Evolutionary conservation across 2,797 vertebrate genomes (phyloP).

Genomic region (Rhinophrynus dorsalis): DNA sequence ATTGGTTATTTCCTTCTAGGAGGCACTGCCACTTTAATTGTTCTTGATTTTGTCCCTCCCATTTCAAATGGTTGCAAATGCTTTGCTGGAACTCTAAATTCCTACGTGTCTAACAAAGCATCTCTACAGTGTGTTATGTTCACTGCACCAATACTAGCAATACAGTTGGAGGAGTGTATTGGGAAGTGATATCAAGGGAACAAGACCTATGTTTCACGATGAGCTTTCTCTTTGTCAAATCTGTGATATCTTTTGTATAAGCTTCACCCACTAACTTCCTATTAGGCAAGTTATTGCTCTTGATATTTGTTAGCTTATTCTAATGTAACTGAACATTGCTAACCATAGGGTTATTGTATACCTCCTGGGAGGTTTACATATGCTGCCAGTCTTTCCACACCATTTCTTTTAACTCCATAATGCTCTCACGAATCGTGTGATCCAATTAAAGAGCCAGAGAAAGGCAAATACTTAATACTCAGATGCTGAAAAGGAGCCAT

Average conservation of each 20-base stretch:
- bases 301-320: constrained; percentile 7
- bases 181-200: background rate
- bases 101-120: background rate
- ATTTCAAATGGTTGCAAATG: too few species aligned
- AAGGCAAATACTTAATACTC: background rate
- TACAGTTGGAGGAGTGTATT: background rate
- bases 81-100: too few species aligned
- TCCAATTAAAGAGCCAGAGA: background rate
- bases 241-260: background rate
- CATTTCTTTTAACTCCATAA: background rate
- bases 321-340: constrained; percentile 19
- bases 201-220: background rate
- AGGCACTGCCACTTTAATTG: too few species aligned
- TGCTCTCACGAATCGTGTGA: background rate
- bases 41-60: too few species aligned
- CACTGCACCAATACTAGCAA: constrained; percentile 15
- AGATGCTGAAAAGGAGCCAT: background rate
- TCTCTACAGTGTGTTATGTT: background rate
- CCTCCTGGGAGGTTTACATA: background rate
- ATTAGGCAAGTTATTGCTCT: constrained; percentile 13
- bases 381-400: background rate
- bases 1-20: too few species aligned
- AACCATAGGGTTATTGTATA: background rate
- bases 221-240: background rate
- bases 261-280: background rate